Percentiles rank a stretch among this genome's conserved stretches.
phyloP scores from a whole-genome alignment of 2,797 vertebrate species.

The Lepidocolaptes lacrymiger region DNA sequence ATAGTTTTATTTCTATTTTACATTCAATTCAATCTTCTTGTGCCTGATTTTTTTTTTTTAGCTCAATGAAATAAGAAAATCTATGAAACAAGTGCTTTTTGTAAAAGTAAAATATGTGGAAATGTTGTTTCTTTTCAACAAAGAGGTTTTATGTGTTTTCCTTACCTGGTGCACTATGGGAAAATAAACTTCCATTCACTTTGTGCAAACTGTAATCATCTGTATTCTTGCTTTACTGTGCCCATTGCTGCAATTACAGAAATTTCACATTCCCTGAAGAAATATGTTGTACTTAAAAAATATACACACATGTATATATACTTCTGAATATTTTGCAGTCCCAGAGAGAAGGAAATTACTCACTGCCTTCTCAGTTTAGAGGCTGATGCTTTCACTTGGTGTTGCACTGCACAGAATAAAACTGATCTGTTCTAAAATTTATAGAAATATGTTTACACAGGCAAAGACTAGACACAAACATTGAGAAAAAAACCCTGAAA shows the following conservation, averaged over 20 bases:
- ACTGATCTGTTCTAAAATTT: background rate
- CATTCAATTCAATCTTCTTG: background rate
- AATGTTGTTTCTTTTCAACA: background rate
- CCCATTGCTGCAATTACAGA: background rate
- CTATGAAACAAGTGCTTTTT: background rate
- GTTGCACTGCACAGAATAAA: background rate
- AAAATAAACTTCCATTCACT: constrained; percentile 27
- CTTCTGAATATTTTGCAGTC: background rate
- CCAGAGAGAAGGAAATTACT: background rate
- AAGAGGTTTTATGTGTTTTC: constrained; percentile 6
- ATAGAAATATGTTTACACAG: background rate
- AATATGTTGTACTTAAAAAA: background rate
- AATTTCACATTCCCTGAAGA: background rate
- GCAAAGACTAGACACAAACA: background rate
- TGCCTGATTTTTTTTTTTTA: background rate
- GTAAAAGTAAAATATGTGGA: background rate
- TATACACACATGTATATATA: background rate
- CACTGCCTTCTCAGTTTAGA: background rate
- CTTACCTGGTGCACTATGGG: background rate
- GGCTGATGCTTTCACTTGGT: background rate
- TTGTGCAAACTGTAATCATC: background rate
- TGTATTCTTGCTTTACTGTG: background rate
- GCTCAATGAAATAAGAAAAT: background rate
- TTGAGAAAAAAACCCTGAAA: background rate
- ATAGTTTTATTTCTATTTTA: background rate